Evolutionary conservation across 2,797 vertebrate genomes (phyloP), one percentile per base, ranked within the genome.

Genomic region (Microctenopoma steveboyesi): DNA sequence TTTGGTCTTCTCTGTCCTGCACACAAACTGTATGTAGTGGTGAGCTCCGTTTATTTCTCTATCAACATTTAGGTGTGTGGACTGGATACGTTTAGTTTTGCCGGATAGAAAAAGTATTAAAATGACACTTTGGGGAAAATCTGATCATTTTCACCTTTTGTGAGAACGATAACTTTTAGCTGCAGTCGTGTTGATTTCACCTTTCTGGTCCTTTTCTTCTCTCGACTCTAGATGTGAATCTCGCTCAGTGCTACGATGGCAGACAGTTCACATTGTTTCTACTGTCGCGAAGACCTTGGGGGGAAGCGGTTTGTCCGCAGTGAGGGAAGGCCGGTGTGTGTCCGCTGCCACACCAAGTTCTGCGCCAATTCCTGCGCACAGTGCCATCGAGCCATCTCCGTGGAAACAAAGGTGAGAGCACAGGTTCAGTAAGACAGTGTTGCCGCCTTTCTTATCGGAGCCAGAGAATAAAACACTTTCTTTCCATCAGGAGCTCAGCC

Each of bases 261-360:
- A 0, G 96, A 98, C 49, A 95, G 94, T 67, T 93, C 96, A 0
- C 91, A 95, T 64, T 99, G 98, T 79, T 95, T 96, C 90, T 97
- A 99, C 92, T 99, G 97, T 78, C 94, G 95, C 0, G 95, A 97
- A 1, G 86, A 95, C 0, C 91, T 98, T 43, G 95, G 95, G 0
- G 97, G 97, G 22, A 98, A 97, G 93, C 96, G 94, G 86, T 99
- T 96, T 0, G 94, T 98, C 50, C 92, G 96, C 85, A 97, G 95
- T 30, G 96, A 99, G 4, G 96, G 95, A 1, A 91, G 90, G 43
- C 95, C 95, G 16, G 96, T 96, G 86, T 99, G 98, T 0, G 91
- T 97, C 60, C 96, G 95, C 82, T 99, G 97, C 89, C 97, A 98
- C 2, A 96, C 96, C 55, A 98, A 98, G 90, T 93, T 98, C 91